Conservation (phyloP, 1,140 invertebrate genomes). For the Pogonus chalceus region DNA sequence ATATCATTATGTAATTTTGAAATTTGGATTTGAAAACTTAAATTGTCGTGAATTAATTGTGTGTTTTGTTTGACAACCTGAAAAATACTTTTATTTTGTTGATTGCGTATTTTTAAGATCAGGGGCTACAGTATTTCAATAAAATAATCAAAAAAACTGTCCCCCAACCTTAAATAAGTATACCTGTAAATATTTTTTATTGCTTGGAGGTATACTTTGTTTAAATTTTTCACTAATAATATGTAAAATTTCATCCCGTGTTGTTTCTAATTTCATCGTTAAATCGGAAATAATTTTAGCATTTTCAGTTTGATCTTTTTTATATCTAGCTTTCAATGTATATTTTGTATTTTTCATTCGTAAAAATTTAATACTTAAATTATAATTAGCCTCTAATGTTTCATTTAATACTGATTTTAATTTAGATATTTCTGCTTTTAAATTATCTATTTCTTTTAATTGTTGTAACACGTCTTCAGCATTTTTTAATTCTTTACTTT, state of each 20-base stretch:
- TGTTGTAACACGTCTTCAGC: constrained; percentile 4
- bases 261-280: background rate
- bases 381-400: constrained; percentile 33
- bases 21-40: constrained; percentile 22
- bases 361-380: constrained; percentile 34
- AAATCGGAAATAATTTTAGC: constrained; percentile 15
- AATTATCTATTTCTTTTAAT: constrained; percentile 11
- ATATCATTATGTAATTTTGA: background rate
- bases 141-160: background rate
- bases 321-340: constrained; percentile 24
- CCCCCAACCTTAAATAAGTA: background rate
- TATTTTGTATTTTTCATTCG: constrained; percentile 33
- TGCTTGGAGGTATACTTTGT: constrained; percentile 27
- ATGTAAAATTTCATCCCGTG: constrained; percentile 2
- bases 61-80: constrained; percentile 31
- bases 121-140: background rate
- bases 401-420: constrained; percentile 28
- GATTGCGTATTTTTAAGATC: no score
- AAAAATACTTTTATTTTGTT: no score
- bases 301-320: constrained; percentile 21
- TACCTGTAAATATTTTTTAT: constrained; percentile 33
- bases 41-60: constrained; percentile 29
- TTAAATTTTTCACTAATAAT: constrained; percentile 17
- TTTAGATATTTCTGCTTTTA: constrained; percentile 24
- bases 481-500: constrained; percentile 15